Percentiles rank a stretch among this genome's conserved stretches.
Evolutionary conservation across 2,113 vertebrate genomes (phyloP).

Genomic region (Aegithalos caudatus): DNA sequence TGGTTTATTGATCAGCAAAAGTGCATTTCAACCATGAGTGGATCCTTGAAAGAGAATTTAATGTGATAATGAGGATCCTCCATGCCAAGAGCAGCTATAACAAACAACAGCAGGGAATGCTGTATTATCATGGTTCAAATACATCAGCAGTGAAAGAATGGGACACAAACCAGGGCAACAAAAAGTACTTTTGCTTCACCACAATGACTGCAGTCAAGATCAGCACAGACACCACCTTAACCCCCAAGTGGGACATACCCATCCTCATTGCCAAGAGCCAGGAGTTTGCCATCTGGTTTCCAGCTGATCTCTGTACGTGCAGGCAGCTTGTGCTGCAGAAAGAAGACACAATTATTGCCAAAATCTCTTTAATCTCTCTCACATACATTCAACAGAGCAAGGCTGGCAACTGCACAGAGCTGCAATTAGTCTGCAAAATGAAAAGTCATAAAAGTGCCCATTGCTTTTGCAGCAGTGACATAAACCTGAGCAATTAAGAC

Average conservation of each 20-base stretch:
- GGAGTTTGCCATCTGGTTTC: slow-evolving; percentile 88
- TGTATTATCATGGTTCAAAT: neutral
- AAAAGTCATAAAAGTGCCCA: neutral
- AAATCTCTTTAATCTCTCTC: neutral
- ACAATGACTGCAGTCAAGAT: neutral
- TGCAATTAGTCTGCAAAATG: neutral
- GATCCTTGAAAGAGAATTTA: neutral
- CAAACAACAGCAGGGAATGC: neutral
- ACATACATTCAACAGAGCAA: neutral
- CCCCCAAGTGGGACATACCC: slow-evolving; percentile 78
- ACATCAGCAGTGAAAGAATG: neutral
- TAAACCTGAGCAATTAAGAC: neutral
- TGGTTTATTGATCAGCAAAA: neutral
- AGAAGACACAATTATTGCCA: neutral
- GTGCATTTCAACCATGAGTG: neutral
- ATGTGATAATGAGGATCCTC: neutral
- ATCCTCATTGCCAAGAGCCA: slow-evolving; percentile 96
- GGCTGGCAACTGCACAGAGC: neutral
- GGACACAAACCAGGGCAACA: neutral
- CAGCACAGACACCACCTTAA: neutral
- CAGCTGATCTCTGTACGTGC: slow-evolving; percentile 92
- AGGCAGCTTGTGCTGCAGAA: slow-evolving; percentile 88
- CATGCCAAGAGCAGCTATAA: neutral
- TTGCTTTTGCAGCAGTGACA: neutral
- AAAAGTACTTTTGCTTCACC: neutral